Percentiles rank a stretch among this genome's conserved stretches.
Evolutionary conservation across 2,888 invertebrate genomes (phyloP).

Genomic region (Macroteleia sp.): DNA sequence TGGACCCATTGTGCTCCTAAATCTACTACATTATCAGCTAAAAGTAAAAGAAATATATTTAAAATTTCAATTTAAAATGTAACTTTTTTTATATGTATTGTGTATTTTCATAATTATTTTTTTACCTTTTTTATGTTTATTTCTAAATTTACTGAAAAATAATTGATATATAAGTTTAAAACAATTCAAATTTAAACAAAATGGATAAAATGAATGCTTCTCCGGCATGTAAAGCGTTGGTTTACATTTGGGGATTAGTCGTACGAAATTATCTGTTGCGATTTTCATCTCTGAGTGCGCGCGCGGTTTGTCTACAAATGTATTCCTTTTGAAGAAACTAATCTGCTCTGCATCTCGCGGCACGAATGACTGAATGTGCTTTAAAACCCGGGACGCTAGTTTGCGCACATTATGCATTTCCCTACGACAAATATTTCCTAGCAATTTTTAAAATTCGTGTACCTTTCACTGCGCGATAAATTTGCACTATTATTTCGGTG

Average conservation of each 20-base stretch:
- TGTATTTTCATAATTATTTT: too few relatives aligned
- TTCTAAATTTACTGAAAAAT: too few relatives aligned
- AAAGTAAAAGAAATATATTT: slow-evolving; percentile 8
- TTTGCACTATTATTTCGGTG: neutral
- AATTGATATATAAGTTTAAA: too few relatives aligned
- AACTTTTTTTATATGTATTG: too few relatives aligned
- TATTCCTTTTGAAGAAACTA: slow-evolving; percentile 44
- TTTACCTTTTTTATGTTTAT: too few relatives aligned
- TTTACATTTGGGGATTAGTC: slow-evolving; percentile 29
- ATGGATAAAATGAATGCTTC: slow-evolving; percentile 17
- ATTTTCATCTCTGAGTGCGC: slow-evolving; percentile 34
- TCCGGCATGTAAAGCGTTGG: slow-evolving; percentile 10
- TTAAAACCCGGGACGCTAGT: too few relatives aligned
- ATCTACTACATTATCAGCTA: slow-evolving; percentile 86
- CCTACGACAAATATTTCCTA: too few relatives aligned
- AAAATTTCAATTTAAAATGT: too few relatives aligned
- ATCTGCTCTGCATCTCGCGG: slow-evolving; percentile 34
- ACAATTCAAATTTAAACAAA: too few relatives aligned
- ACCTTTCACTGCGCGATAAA: neutral
- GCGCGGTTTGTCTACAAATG: slow-evolving; percentile 40
- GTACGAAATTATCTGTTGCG: slow-evolving; percentile 40
- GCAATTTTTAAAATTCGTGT: neutral
- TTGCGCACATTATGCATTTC: neutral
- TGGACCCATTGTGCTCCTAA: slow-evolving; percentile 93
- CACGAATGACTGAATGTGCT: slow-evolving; percentile 13